Base-by-base conservation (phyloP, 2,113 vertebrate genomes). In the Lophura nycthemera region DNA sequence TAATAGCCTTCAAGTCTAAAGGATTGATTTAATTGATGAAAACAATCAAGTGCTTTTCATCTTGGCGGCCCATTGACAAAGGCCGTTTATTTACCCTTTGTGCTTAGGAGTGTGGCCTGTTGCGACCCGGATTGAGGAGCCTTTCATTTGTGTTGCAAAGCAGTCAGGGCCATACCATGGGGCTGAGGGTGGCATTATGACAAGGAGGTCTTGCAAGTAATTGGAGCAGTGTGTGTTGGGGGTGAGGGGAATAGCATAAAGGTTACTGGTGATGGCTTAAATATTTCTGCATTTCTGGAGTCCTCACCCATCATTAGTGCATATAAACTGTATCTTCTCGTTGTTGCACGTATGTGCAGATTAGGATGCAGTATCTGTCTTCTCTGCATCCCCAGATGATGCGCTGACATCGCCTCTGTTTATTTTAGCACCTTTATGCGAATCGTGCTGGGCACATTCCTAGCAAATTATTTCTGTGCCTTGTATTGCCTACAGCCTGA, bases 21-120 rank as follows among this genome's bases (percentile, higher is more conserved):
- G 91, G 90, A 88, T 66, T 82, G 90, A 90, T 97, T 95, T 96
- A 95, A 95, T 86, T 96, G 95, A 93, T 90, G 93, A 75, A 90
- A 94, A 95, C 93, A 94, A 95, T 96, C 83, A 94, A 97, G 90
- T 90, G 83, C 93, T 90, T 96, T 95, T 96, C 94, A 93, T 96
- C 90, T 93, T 75, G 90, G 94, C 86, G 92, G 93, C 80, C 83
- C 83, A 82, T 69, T 89, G 93, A 96, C 94, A 97, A 95, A 89
- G 63, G 66, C 40, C 57, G 59, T 93, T 95, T 96, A 95, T 96
- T 97, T 96, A 97, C 93, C 94, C 93, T 95, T 97, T 94, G 92
- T 96, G 94, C 77, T 94, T 72, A 75, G 83, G 94, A 95, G 88
- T 54, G 94, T 94, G 92, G 93, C 96, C 95, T 65, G 88, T 88